These are phyloP conservation scores for Heptranchias perlo DNA, from an alignment of 2,113 vertebrate species.

Conservation along the genomic window DNA sequence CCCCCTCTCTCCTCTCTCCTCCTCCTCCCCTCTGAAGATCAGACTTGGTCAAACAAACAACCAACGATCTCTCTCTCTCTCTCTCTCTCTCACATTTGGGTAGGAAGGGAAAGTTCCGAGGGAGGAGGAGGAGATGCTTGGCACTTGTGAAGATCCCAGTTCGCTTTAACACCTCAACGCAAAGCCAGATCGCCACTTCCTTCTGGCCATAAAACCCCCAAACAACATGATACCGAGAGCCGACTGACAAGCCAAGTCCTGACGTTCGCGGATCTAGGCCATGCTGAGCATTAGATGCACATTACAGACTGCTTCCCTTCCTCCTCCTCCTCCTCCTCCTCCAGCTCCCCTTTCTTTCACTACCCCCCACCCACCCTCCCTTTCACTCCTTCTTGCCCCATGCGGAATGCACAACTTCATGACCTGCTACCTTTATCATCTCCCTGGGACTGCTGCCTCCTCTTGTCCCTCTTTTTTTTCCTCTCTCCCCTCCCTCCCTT, in stretches of 20 bases:
- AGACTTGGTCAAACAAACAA: conserved; percentile 16
- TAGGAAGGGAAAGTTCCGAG: neutral
- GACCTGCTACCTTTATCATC: neutral
- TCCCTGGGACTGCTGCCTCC: neutral
- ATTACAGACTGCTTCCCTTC: neutral
- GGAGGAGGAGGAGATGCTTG: neutral
- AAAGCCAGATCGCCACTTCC: conserved; percentile 35
- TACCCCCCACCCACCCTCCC: neutral
- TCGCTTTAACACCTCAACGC: neutral
- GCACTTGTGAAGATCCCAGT: neutral
- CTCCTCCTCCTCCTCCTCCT: neutral
- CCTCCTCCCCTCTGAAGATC: neutral
- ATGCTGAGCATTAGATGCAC: conserved; percentile 10
- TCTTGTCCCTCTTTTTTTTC: neutral
- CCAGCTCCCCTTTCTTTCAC: neutral
- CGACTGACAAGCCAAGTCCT: conserved; percentile 47
- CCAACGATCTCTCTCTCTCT: neutral
- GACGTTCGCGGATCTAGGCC: conserved; percentile 51
- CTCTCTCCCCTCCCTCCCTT: neutral
- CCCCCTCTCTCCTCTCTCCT: neutral
- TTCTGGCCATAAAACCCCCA: conserved; percentile 23
- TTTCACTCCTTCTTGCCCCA: conserved; percentile 3
- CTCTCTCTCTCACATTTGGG: neutral
- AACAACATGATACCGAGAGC: conserved; percentile 36
- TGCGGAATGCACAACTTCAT: neutral